Evolutionary conservation across 2,888 invertebrate genomes (phyloP), one percentile per base, ranked within the genome.

Genomic region (Cheilosia vernalis): DNA sequence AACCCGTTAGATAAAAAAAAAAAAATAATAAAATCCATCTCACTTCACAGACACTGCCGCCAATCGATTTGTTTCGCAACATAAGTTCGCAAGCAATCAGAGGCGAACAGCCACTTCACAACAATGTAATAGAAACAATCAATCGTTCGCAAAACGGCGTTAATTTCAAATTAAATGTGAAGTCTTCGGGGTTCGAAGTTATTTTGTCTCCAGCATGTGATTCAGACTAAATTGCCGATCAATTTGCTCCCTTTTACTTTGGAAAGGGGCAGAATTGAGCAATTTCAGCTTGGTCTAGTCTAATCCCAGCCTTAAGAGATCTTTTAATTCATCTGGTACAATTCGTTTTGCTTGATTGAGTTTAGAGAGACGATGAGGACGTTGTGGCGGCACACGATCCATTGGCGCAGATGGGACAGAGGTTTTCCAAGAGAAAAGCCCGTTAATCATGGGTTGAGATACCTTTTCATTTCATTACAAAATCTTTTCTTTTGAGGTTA

Each of bases 401-500:
- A 17, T n/a, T 19, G 33, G 13, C 9, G 27, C 24, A 47, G 44
- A 63, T 27, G 27, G 27, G 27, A 7, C 7, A 27, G 27, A 27
- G 27, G 6, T 55, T 74, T 73, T 80, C 73, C 58, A 60, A 61
- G 51, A 58, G 56, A 58, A 81, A 81, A 81, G 49, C 47, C 63
- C 63, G 81, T 76, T 76, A 76, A 76, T 81, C 81, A 81, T 63
- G 63, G 74, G 33, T 64, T 81, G 42, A 37, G 37, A 67, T 74
- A 73, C 67, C 63, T 81, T 81, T 81, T 76, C 67, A 61, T 80
- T 74, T 67, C 44, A 64, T 82, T 77, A 70, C 82, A 77, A 77
- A 77, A 82, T 63, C 49, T 76, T 81, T 81, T 76, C 77, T 70
- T 82, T 82, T 82, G 51, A 72, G 77, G 82, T 82, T 77, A 82